phyloP scores from a whole-genome alignment of 2,888 invertebrate species.

The Pseudeuparius sepicola region DNA sequence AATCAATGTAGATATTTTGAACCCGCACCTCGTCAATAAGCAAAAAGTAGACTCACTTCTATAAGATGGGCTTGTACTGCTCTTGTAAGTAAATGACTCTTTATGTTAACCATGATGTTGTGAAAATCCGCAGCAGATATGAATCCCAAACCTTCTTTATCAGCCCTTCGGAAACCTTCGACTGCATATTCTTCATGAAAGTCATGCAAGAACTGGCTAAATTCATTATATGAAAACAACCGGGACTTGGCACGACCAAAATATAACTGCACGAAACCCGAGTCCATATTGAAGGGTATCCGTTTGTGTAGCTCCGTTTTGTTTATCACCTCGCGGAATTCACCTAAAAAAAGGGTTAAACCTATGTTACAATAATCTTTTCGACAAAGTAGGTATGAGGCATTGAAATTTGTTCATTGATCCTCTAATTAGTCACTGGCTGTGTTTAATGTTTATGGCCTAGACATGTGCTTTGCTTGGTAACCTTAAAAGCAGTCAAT shows the following conservation, averaged over 20 bases:
- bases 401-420: too few relatives aligned
- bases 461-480: too few relatives aligned
- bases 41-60: slow-evolving; percentile 56
- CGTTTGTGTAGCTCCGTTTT: slow-evolving; percentile 86
- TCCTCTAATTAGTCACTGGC: too few relatives aligned
- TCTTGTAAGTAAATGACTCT: slow-evolving; percentile 87
- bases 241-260: slow-evolving; percentile 92
- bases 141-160: slow-evolving; percentile 81
- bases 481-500: too few relatives aligned
- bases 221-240: slow-evolving; percentile 86
- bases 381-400: too few relatives aligned
- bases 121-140: slow-evolving; percentile 90
- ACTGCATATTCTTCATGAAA: slow-evolving; percentile 99
- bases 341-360: slow-evolving; percentile 62
- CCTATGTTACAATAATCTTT: too few relatives aligned
- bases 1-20: too few relatives aligned
- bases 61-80: slow-evolving; percentile 87
- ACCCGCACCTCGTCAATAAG: too few relatives aligned
- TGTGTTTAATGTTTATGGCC: too few relatives aligned
- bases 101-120: slow-evolving; percentile 90
- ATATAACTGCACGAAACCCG: slow-evolving; percentile 89
- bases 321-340: slow-evolving; percentile 89
- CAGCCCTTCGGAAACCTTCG: slow-evolving; percentile 88
- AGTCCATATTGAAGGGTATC: slow-evolving; percentile 92
- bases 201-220: slow-evolving; percentile 97